Percentiles rank a stretch among this genome's conserved stretches.
Conservation (phyloP, 2,113 vertebrate species). For the Clinocottus analis region DNA sequence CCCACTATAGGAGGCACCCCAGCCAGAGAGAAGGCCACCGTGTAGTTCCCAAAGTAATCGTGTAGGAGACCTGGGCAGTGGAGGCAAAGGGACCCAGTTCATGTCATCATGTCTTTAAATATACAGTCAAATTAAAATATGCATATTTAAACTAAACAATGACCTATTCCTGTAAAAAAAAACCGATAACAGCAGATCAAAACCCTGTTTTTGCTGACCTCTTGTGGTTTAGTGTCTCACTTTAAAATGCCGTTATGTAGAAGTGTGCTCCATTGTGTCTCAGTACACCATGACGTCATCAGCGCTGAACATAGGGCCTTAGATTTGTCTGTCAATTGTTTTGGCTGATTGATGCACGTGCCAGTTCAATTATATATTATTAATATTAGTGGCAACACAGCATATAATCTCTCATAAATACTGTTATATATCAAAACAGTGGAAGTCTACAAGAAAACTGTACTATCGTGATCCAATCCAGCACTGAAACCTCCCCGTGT, state of each 20-base stretch:
- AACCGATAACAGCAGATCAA: neutral
- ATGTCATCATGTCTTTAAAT: neutral
- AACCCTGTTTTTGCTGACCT: neutral
- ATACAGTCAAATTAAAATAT: neutral
- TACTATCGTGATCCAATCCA: neutral
- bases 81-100: neutral
- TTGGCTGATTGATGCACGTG: neutral
- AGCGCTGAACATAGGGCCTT: neutral
- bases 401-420: neutral
- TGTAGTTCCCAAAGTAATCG: constrained; percentile 89
- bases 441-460: neutral
- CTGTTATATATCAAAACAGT: neutral
- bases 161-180: neutral
- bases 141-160: neutral
- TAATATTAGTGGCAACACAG: neutral
- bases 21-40: constrained; percentile 93
- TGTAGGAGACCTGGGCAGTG: constrained; percentile 87
- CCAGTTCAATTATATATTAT: neutral
- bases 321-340: neutral
- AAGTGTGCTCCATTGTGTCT: neutral
- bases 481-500: neutral
- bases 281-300: neutral
- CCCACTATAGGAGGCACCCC: constrained; percentile 95
- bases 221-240: neutral
- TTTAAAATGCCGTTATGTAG: neutral